Percentiles rank a stretch among this genome's conserved stretches.
These are phyloP conservation scores for Drosophila azteca DNA, from an alignment of 1,140 invertebrate genomes.

Conservation along the genomic window DNA sequence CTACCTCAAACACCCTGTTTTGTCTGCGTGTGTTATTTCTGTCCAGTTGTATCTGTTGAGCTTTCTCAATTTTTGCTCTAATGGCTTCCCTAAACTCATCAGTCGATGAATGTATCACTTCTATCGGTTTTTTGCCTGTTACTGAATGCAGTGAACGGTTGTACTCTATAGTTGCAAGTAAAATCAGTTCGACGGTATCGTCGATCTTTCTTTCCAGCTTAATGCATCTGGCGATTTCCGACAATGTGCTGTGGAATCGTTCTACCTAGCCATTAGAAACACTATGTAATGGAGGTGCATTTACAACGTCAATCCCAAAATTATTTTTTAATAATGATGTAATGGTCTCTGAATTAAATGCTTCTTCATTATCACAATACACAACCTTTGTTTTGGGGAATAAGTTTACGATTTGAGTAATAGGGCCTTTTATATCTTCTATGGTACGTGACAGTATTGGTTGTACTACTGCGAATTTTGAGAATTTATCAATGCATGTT, in stretches of 20 bases:
- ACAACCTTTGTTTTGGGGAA: conserved; percentile 15
- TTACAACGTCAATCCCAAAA: conserved; percentile 11
- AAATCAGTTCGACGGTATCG: conserved; percentile 34
- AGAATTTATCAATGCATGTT: conserved; percentile 37
- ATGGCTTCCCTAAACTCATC: too few relatives aligned
- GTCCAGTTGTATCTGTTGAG: too few relatives aligned
- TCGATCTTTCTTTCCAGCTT: conserved; percentile 29
- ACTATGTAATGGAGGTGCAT: conserved; percentile 24
- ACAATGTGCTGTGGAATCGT: conserved; percentile 41
- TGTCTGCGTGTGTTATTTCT: too few relatives aligned
- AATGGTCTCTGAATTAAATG: too few relatives aligned
- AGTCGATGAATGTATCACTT: not conserved
- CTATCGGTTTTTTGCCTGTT: not conserved
- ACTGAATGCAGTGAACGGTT: conserved; percentile 36
- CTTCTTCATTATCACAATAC: conserved; percentile 33
- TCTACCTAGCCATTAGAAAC: conserved; percentile 40
- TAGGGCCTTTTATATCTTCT: conserved; percentile 37
- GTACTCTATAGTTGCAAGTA: conserved; percentile 28
- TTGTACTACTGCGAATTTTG: conserved; percentile 33
- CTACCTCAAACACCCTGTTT: too few relatives aligned
- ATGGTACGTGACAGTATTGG: conserved; percentile 30
- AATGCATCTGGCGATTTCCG: conserved; percentile 32
- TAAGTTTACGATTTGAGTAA: too few relatives aligned
- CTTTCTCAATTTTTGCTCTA: too few relatives aligned
- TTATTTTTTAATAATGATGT: conserved; percentile 7